These are phyloP conservation scores for Cichladusa arquata DNA, from an alignment of 2,113 vertebrate species.

Conservation along the genomic window DNA sequence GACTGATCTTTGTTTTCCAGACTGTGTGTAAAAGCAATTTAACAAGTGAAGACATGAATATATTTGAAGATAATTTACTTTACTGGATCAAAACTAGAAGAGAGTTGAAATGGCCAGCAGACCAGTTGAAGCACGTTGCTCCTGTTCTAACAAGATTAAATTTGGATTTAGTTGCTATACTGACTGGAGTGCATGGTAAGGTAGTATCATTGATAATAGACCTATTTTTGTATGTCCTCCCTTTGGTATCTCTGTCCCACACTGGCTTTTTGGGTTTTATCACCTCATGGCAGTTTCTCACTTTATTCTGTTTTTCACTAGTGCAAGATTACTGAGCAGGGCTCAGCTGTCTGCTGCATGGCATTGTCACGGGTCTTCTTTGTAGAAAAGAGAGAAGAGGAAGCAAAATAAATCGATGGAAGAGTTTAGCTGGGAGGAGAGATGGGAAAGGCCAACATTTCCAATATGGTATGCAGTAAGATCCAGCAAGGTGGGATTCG, in stretches of 20 bases:
- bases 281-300: neutral
- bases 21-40: neutral
- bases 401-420: neutral
- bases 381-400: neutral
- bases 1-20: neutral
- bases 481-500: neutral
- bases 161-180: neutral
- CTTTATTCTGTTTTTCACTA: neutral
- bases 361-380: neutral
- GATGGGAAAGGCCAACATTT: neutral
- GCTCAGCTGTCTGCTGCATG: neutral
- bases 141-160: neutral
- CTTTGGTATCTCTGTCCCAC: neutral
- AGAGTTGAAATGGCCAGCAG: neutral
- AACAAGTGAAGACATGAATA: neutral
- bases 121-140: neutral
- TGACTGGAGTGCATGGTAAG: neutral
- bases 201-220: neutral
- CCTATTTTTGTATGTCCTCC: neutral
- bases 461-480: fast-evolving
- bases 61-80: neutral
- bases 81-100: conserved; percentile 6
- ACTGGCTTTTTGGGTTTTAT: neutral
- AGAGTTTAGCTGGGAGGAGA: neutral
- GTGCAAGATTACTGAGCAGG: neutral